A percentile compares a stretch with the other conserved stretches of the same genome.
These are phyloP conservation scores for Gadopsis bispinosus DNA, from an alignment of 2,797 vertebrate species.

Conservation along the genomic window DNA sequence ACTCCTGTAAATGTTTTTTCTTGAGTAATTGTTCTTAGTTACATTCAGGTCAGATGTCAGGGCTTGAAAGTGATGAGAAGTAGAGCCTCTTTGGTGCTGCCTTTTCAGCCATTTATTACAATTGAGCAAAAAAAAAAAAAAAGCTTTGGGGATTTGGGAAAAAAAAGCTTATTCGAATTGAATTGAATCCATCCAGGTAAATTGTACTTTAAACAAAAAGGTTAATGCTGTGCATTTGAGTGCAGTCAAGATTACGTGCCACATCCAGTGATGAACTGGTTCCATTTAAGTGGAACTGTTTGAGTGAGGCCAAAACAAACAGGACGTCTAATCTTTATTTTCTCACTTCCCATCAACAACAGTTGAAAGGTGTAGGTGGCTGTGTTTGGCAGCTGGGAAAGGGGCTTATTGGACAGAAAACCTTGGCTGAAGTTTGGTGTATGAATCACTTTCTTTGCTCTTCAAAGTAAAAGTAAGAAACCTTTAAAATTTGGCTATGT, in stretches of 20 bases:
- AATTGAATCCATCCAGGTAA: constrained; percentile 24
- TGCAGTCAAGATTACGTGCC: constrained; percentile 12
- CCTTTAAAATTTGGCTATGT: constrained; percentile 23
- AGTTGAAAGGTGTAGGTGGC: neutral
- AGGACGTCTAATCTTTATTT: constrained; percentile 33
- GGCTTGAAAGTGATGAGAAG: neutral
- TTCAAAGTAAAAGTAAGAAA: constrained; percentile 18
- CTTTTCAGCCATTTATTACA: neutral
- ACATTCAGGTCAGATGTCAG: neutral
- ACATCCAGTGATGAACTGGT: neutral
- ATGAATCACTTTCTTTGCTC: constrained; percentile 27
- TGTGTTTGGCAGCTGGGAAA: constrained; percentile 20
- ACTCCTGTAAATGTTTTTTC: neutral
- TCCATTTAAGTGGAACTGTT: constrained; percentile 29
- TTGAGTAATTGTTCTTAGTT: neutral
- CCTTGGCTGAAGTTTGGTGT: neutral
- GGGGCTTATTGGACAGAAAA: constrained; percentile 4
- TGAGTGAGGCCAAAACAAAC: constrained; percentile 35
- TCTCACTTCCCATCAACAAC: constrained; percentile 33
- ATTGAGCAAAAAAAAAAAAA: neutral
- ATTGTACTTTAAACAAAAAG: constrained; percentile 12
- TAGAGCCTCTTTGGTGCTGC: neutral
- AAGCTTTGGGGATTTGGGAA: neutral
- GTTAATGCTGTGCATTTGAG: constrained; percentile 5
- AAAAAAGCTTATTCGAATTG: constrained; percentile 19